Conservation (phyloP, 1,140 invertebrate genomes). For the Drosophila parabipectinata region DNA sequence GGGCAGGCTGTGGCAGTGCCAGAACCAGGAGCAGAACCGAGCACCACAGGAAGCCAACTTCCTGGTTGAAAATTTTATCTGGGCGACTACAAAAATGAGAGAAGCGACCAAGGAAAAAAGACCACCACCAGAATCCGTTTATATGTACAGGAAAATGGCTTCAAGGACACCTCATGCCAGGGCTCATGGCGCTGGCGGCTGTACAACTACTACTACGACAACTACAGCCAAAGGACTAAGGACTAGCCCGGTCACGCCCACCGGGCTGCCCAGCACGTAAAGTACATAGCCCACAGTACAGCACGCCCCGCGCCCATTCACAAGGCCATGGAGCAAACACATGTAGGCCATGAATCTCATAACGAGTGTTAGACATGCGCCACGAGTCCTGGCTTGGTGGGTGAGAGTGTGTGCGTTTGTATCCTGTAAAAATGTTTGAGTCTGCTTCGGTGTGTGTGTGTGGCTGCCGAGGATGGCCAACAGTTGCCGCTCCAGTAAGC, state of each 20-base stretch:
- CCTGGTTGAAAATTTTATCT: conserved; percentile 80
- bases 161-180: conserved; percentile 63
- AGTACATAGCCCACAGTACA: conserved; percentile 56
- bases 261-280: conserved; percentile 58
- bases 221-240: conserved; percentile 13
- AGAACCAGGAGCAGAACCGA: conserved; percentile 28
- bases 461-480: conserved; percentile 36
- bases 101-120: conserved; percentile 17
- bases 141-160: conserved; percentile 80
- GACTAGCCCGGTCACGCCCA: conserved; percentile 43
- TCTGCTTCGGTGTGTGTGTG: conserved; percentile 4
- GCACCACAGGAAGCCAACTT: conserved; percentile 70
- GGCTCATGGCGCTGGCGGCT: conserved; percentile 46
- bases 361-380: conserved; percentile 80
- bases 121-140: conserved; percentile 62
- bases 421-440: conserved; percentile 1
- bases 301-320: conserved; percentile 72
- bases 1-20: conserved; percentile 13
- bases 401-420: conserved; percentile 10
- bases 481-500: conserved; percentile 67
- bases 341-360: conserved; percentile 81
- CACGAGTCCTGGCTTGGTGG: conserved; percentile 30
- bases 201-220: conserved; percentile 41
- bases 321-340: conserved; percentile 79
- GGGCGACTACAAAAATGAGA: conserved; percentile 40